Evolutionary conservation across 1,140 invertebrate species (phyloP), one percentile per base, ranked within the genome.

Genomic region (Agraylea sexmaculata): DNA sequence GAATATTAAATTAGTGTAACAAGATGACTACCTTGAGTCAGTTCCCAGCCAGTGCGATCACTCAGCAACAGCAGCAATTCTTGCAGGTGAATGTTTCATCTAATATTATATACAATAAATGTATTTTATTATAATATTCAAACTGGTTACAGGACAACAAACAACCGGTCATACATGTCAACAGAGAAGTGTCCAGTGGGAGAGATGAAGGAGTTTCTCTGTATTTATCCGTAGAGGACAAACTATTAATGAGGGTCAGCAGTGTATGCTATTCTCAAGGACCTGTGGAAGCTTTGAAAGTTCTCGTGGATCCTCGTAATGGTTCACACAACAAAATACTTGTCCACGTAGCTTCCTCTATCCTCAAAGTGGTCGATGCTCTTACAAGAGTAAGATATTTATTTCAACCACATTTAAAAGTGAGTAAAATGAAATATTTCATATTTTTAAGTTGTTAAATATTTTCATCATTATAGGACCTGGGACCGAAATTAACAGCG

Each of bases 181-280:
- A 43, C 13, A 42, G 47, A 27, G 47, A 49, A 7, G 35, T 49
- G 12, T 42, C 36, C 2, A 31, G 25, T 10, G 43, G 43, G 6
- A 16, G 47, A 11, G 47, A 68, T 21, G 63, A 65, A 48, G 64
- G 64, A 28, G 51, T 68, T 31, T 62, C 60, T 0, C 59, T 68
- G 55, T 68, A 68, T 43, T 49, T 68, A 1, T 60, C 64, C 32
- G 65, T 68, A 8, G 59, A 68, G 40, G 60, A 68, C 40, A 64
- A 61, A 42, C 56, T 68, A 17, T 40, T 66, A 1, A 68, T 65
- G 40, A 62, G 63, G 49, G 61, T 68, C 12, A 65, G 63, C 2
- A 66, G 62, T 51, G 62, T 66, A 0, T 64, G 61, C 58, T 64
- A 59, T 36, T 61, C 64, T 43, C 63, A 66, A 50, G 65, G 65